Conservation (phyloP, 2,888 invertebrate species). For the Drosophila imparisetae region DNA sequence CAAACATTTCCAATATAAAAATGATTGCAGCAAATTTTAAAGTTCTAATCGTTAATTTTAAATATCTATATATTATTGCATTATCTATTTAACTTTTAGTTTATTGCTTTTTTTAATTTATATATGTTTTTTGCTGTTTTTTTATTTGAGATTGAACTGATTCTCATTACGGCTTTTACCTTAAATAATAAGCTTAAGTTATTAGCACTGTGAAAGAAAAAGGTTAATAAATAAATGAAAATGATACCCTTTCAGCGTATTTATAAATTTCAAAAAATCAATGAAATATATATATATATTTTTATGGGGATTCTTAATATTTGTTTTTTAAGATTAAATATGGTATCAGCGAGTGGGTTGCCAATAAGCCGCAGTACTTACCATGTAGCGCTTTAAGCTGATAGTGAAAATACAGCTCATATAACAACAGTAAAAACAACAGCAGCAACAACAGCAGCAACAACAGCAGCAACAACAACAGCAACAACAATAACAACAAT, state of each 20-base stretch:
- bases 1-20: background rate
- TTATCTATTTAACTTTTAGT: background rate
- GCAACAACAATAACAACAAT: slow-evolving; percentile 9
- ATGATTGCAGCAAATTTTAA: no score
- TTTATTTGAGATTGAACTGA: no score
- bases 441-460: background rate
- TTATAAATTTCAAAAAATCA: background rate
- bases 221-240: background rate
- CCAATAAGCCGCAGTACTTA: slow-evolving; percentile 4
- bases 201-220: background rate
- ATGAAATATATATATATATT: fast-evolving
- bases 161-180: no score
- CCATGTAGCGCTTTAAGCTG: slow-evolving; percentile 30
- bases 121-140: background rate
- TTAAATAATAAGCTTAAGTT: no score
- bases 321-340: background rate
- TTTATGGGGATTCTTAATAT: background rate
- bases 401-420: slow-evolving; percentile 49
- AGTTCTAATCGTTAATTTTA: background rate
- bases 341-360: background rate
- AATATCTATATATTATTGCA: fast-evolving
- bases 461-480: slow-evolving; percentile 5
- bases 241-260: no score
- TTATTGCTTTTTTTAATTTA: background rate
- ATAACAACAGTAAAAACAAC: slow-evolving; percentile 22